Conservation (phyloP, 2,888 invertebrate genomes). For the Chrysina gloriosa region DNA sequence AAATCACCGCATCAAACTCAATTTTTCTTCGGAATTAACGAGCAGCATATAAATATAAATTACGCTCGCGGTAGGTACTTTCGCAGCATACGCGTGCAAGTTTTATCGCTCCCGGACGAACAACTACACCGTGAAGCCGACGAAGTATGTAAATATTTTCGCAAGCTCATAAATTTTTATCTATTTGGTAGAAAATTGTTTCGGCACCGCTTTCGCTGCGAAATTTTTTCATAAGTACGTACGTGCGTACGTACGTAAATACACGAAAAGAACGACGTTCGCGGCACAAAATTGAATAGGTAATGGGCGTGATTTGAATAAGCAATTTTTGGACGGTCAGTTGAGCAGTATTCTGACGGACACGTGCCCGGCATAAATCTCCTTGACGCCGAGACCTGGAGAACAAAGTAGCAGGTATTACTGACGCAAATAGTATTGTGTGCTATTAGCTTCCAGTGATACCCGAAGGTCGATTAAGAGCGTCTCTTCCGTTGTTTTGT, state of each 20-base stretch:
- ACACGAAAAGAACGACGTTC: too few species aligned
- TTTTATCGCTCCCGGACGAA: neutral
- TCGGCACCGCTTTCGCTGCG: neutral
- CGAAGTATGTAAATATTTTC: neutral
- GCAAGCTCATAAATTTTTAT: neutral
- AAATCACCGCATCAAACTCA: neutral
- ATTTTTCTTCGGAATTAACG: neutral
- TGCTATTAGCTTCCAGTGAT: neutral
- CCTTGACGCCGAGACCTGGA: neutral
- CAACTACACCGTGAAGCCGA: too few species aligned
- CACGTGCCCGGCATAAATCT: slow-evolving; percentile 5
- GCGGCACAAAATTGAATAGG: neutral
- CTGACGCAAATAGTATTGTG: slow-evolving; percentile 6
- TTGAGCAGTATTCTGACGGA: slow-evolving; percentile 6
- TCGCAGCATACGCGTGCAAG: neutral
- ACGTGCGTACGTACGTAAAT: too few species aligned
- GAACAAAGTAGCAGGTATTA: too few species aligned
- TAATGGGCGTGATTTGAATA: neutral
- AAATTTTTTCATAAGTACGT: too few species aligned
- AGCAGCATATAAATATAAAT: neutral
- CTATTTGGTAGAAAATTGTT: neutral
- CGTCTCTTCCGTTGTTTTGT: neutral
- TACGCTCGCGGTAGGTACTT: neutral
- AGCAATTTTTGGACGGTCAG: slow-evolving; percentile 1
- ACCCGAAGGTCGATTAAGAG: slow-evolving; percentile 4